Percentiles rank a stretch among this genome's conserved stretches.
Conservation (phyloP, 2,797 vertebrate species). For the Xyrichtys novacula region DNA sequence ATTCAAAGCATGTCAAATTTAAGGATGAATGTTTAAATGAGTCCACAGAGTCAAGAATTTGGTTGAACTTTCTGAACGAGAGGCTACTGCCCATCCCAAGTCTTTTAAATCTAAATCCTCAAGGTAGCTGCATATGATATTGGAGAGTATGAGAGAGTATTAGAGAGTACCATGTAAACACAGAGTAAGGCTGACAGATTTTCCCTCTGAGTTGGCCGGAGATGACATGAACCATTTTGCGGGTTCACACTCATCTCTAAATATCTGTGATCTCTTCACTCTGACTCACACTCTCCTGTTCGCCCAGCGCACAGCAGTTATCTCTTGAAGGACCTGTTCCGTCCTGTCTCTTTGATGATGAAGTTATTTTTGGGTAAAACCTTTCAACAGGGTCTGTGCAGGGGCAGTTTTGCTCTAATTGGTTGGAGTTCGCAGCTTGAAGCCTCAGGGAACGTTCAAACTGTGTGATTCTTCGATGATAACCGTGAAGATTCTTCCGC, state of each 20-base stretch:
- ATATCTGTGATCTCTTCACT: constrained; percentile 11
- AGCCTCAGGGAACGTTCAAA: constrained; percentile 35
- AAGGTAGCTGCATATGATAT: constrained; percentile 6
- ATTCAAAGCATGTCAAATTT: neutral
- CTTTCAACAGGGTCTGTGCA: constrained; percentile 37
- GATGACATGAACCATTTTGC: constrained; percentile 23
- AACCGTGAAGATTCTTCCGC: constrained; percentile 6
- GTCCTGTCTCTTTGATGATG: constrained; percentile 14
- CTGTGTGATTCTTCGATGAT: constrained; percentile 31
- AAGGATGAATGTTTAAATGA: neutral
- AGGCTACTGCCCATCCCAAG: neutral
- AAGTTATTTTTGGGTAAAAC: constrained; percentile 47
- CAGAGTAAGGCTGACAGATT: neutral
- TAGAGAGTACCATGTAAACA: neutral
- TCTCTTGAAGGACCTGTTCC: constrained; percentile 1
- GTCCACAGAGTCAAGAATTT: neutral
- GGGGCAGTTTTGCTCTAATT: constrained; percentile 26
- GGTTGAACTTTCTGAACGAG: constrained; percentile 3
- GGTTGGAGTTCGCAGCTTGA: constrained; percentile 26
- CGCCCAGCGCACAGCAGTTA: constrained; percentile 3
- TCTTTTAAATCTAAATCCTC: constrained; percentile 8
- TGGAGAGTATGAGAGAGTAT: neutral
- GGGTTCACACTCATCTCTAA: constrained; percentile 20
- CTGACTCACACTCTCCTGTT: neutral
- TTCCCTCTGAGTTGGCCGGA: neutral